Evolutionary conservation across 2,113 vertebrate species (phyloP).

Genomic region (Pachycephala philippinensis): DNA sequence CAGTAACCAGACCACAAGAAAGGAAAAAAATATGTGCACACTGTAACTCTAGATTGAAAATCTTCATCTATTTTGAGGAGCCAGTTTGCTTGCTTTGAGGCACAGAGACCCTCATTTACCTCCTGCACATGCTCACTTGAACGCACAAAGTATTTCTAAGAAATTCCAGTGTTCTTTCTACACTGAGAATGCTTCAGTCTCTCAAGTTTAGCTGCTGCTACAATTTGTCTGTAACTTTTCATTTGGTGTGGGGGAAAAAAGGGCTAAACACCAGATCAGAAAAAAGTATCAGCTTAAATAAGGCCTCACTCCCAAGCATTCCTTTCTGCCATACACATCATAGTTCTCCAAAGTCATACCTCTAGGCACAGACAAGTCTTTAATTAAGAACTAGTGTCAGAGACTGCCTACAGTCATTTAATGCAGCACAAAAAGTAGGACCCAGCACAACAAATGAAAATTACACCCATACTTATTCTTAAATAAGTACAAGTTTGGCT

Average conservation of each 20-base stretch:
- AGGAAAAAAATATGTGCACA: background rate
- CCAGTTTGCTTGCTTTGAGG: background rate
- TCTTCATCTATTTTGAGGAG: background rate
- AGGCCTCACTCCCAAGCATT: background rate
- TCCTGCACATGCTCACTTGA: background rate
- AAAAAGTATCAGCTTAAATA: background rate
- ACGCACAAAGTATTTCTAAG: background rate
- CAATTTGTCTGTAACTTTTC: background rate
- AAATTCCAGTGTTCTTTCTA: background rate
- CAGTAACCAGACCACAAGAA: background rate
- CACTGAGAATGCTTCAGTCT: background rate
- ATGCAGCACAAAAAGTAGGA: background rate
- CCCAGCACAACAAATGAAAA: background rate
- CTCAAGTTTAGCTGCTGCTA: background rate
- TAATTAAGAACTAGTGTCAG: background rate
- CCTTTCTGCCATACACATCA: background rate
- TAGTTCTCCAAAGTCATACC: background rate
- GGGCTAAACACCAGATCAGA: background rate
- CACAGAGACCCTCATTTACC: background rate
- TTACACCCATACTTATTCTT: background rate
- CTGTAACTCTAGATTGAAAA: background rate
- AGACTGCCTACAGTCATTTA: background rate
- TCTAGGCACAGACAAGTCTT: background rate
- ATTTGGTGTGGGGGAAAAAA: background rate
- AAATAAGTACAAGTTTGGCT: background rate